Evolutionary conservation across 2,113 vertebrate genomes (phyloP), one percentile per base, ranked within the genome.

Genomic region (Sylvilagus bachmani): DNA sequence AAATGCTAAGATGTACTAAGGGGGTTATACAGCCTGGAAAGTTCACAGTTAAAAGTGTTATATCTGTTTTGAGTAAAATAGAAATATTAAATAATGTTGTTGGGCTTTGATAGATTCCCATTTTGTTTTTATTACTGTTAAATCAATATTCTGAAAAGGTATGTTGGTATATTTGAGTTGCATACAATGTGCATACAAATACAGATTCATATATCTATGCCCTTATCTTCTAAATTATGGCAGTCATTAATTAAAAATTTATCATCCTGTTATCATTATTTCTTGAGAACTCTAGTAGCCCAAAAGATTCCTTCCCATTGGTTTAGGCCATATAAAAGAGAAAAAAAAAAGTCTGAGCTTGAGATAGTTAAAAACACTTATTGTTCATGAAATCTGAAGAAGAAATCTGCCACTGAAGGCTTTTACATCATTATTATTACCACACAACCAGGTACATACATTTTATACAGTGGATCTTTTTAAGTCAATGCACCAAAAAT

Each of bases 381-480:
- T 78, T 27, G 49, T 29, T 55, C 31, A 64, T 58, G 12, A 84
- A 29, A 94, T 75, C 24, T 69, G 19, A 69, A 62, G 69, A 69
- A 31, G 8, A 58, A 86, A 86, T 71, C 44, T 77, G 24, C 33
- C 14, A 74, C 44, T 53, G 31, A 80, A 69, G 13, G 16, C 53
- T 69, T 27, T 78, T 24, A 94, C 89, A 83, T 73, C 2, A 13
- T 92, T 78, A 78, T 71, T 78, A 79, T 67, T 64, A 89, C 36
- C 3, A 73, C 14, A 87, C 61, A 19, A 86, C 6, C 55, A 86
- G 16, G 19, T 44, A 58, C 33, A 74, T 38, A 86, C 61, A 75
- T n/a, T 67, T 88, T 36, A 87, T 24, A n/a, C 19, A 58, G 27
- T 36, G 64, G 22, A 38, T 29, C 9, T 70, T 86, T 91, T 31